Base-by-base conservation (phyloP, 2,888 invertebrate genomes). In the Hipparchia semele region DNA sequence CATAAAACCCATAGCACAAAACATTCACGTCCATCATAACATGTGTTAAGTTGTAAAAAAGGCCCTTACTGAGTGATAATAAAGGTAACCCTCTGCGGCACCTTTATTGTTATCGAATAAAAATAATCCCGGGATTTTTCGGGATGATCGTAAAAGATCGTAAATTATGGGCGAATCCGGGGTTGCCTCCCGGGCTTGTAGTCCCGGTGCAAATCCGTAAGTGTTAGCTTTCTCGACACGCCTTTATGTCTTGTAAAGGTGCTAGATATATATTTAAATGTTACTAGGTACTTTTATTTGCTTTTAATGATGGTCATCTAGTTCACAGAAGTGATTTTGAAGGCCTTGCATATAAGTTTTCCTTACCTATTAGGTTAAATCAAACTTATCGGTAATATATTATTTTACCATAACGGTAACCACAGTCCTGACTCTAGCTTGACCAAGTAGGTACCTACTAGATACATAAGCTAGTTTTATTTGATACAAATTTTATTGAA, bases 71-170 rank as follows among this genome's bases (percentile, higher is more conserved):
- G 90, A 92, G 92, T 93, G 94, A 94, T 94, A 94, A 92, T 93
- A 93, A 93, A 92, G 90, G 91, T 90, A 90, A 92, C 92, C 92
- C 91, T 90, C 90, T 79, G 87, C 87, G 87, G 88, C 84, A 90
- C 92, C 92, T 93, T 92, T 92, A 93, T 93, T 92, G 92, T 92
- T 93, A 94, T 93, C 92, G 88, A 92, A 94, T 94, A 93, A 94
- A 94, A 93, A 92, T 94, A 93, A 94, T 92, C 92, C 91, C 79
- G 82, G 90, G 91, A 91, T 91, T 92, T 91, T 91, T 90, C 80
- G 88, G 92, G 92, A 91, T 92, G 90, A 90, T 92, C 94, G 92
- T 93, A 94, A 94, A 91, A 91, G 90, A 90, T 92, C 94, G 92
- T 93, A 94, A 94, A 93, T 93, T 92, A 93, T 90, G 91, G 87